Base-by-base conservation (phyloP, 2,888 invertebrate species). In the Gasteruption jaculator region DNA sequence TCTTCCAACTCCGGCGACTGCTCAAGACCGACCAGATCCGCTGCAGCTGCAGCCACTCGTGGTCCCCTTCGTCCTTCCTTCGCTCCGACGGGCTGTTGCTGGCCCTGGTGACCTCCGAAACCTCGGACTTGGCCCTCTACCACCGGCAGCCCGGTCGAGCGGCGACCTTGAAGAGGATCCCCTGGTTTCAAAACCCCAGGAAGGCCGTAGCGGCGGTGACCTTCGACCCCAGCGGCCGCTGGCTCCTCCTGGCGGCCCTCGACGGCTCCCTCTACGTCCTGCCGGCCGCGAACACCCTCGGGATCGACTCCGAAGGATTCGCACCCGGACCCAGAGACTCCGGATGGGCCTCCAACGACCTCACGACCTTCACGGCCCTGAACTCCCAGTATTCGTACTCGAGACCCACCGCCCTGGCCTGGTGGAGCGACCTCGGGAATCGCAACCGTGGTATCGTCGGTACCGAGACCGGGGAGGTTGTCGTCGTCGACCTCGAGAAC, bases 221-320 rank as follows among this genome's bases (percentile, higher is more conserved):
- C 67, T 91, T 91, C 71, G 89, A 91, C 72, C 86, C 88, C 2
- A 80, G 83, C 44, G 90, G 89, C 39, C 81, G 83, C 27, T 87
- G 87, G 86, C 73, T 86, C 18, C 71, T 87, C 16, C 75, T 82
- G 50, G 57, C 65, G 10, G 63, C 56, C 25, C 39, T 73, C 15
- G 80, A 82, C 64, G 75, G 78, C 43, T 77, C 80, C 5, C 64
- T 82, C 11, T 80, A 77, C 55, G 78, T 83, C 50, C 67, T 83
- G 27, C 83, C 83, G 42, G 78, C 78, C 11, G n/a, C n/a, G n/a
- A n/a, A n/a, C n/a, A n/a, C n/a, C n/a, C 61, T 80, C 39, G 73
- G 76, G 47, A 65, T 81, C 48, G 72, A 82, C 30, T 80, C 79
- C 55, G 74, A 74, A 24, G 71, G 65, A 40, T 52, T 48, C 38